These are phyloP conservation scores for Epizoanthus stellaris DNA, from an alignment of 92 coral and sea anemone genomes.

Conservation along the genomic window DNA sequence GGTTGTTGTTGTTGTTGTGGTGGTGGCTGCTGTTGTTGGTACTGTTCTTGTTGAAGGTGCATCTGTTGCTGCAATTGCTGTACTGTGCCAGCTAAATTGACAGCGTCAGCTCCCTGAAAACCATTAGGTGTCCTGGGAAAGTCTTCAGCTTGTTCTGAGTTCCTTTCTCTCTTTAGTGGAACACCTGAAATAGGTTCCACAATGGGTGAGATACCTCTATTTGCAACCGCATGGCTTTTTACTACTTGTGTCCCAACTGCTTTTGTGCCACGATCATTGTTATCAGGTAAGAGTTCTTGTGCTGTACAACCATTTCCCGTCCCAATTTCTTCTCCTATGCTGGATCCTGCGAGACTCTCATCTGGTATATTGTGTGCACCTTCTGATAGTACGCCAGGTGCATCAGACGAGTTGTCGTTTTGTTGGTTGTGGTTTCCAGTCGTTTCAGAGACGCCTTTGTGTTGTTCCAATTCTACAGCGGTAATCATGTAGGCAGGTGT, in stretches of 20 bases:
- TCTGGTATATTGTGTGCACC: not conserved
- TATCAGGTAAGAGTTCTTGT: not conserved
- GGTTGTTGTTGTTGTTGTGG: no score
- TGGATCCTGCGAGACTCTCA: not conserved
- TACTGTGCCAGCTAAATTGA: no score
- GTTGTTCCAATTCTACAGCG: not conserved
- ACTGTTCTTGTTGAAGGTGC: no score
- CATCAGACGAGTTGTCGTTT: not conserved
- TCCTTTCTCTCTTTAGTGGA: not conserved
- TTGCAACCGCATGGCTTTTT: not conserved
- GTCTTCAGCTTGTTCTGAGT: not conserved
- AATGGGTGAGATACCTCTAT: not conserved
- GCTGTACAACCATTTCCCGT: not conserved
- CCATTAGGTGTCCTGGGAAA: no score
- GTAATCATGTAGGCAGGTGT: slow-evolving; percentile 9
- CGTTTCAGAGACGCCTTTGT: not conserved
- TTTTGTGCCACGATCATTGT: not conserved
- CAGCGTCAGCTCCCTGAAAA: no score
- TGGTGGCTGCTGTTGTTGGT: no score
- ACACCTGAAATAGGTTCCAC: not conserved
- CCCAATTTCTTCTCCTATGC: not conserved
- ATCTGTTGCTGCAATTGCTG: no score
- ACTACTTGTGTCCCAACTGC: no score
- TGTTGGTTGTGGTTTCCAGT: not conserved
- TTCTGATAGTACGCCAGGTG: not conserved